Percentiles rank a stretch among this genome's conserved stretches.
Conservation (phyloP, 1,140 invertebrate species). For the Galleria mellonella region DNA sequence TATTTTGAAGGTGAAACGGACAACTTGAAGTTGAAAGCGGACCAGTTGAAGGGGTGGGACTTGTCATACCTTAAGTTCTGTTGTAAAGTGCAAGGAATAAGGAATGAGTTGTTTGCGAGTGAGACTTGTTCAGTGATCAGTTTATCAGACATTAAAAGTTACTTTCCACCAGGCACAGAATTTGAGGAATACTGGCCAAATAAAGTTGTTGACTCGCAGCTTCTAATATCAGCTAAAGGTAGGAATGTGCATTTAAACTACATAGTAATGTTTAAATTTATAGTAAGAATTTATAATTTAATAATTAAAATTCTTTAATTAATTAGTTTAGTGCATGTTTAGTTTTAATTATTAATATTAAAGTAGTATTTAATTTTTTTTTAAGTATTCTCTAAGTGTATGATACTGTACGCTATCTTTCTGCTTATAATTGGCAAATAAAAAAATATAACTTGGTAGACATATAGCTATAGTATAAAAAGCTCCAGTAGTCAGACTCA, state of each 20-base stretch:
- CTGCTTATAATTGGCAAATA: no score
- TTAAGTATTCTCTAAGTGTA: no score
- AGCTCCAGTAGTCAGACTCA: no score
- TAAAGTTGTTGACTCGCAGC: slow-evolving; percentile 86
- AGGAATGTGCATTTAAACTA: slow-evolving; percentile 40
- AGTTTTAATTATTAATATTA: no score
- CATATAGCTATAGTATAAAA: no score
- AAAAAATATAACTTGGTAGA: no score
- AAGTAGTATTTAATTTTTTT: no score
- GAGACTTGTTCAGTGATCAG: slow-evolving; percentile 92
- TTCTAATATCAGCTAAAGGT: slow-evolving; percentile 79
- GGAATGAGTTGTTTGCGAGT: slow-evolving; percentile 92
- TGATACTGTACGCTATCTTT: no score
- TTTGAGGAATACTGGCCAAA: slow-evolving; percentile 95
- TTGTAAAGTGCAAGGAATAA: slow-evolving; percentile 94
- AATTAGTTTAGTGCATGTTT: no score
- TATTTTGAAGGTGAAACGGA: slow-evolving; percentile 95
- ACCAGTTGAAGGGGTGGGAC: slow-evolving; percentile 92
- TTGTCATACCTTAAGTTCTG: slow-evolving; percentile 94
- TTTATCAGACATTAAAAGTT: slow-evolving; percentile 91
- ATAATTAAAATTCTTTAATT: no score
- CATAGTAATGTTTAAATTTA: no score
- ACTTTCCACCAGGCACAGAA: slow-evolving; percentile 90
- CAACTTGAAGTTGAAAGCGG: slow-evolving; percentile 89
- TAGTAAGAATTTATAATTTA: no score